Conservation (phyloP, 2,888 invertebrate species). For the Oscheius sp. region DNA sequence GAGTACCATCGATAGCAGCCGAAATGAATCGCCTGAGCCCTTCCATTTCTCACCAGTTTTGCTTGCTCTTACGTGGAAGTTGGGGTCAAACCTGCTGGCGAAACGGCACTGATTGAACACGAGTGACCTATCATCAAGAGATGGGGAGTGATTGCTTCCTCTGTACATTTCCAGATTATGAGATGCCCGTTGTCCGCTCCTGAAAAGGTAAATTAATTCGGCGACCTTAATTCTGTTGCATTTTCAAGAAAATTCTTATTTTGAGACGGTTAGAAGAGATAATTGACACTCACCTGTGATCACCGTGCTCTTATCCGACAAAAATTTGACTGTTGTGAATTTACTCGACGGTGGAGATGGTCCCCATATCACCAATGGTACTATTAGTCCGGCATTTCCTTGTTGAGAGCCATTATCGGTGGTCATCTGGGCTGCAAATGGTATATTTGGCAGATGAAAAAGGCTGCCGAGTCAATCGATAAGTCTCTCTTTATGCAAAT, state of each 20-base stretch:
- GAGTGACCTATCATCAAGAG: constrained; percentile 94
- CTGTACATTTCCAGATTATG: constrained; percentile 77
- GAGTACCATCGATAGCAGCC: constrained; percentile 63
- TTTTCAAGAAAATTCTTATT: too few species aligned
- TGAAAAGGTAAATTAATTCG: background rate
- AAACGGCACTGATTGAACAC: constrained; percentile 85
- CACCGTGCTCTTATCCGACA: constrained; percentile 30
- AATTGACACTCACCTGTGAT: constrained; percentile 32
- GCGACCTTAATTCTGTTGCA: too few species aligned
- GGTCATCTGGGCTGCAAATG: constrained; percentile 6
- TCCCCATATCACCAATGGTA: constrained; percentile 97
- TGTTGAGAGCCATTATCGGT: constrained; percentile 35
- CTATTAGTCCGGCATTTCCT: constrained; percentile 80
- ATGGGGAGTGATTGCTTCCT: constrained; percentile 84
- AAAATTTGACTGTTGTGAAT: constrained; percentile 76
- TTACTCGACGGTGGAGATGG: constrained; percentile 95
- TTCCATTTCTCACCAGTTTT: constrained; percentile 81
- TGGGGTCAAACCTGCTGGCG: constrained; percentile 81
- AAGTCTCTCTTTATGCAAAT: background rate
- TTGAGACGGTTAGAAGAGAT: background rate
- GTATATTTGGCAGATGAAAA: background rate
- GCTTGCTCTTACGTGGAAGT: constrained; percentile 85
- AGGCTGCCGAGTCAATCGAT: too few species aligned
- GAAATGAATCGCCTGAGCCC: constrained; percentile 59
- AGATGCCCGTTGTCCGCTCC: constrained; percentile 93